phyloP scores from a whole-genome alignment of 2,113 vertebrate genomes.

The Archilochus colubris region DNA sequence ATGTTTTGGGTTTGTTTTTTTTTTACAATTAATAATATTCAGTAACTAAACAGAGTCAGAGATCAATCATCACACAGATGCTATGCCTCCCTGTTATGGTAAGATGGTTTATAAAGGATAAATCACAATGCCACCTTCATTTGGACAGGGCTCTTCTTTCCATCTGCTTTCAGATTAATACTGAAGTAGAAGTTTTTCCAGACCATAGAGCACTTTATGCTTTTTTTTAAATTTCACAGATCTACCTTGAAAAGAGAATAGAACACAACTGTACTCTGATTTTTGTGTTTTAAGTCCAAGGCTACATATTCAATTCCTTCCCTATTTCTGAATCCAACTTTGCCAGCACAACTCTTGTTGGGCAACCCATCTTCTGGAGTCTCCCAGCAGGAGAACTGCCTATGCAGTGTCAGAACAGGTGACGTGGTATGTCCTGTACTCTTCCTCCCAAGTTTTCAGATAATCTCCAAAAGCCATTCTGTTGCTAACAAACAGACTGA shows the following conservation, averaged over 20 bases:
- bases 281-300: background rate
- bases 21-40: background rate
- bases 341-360: background rate
- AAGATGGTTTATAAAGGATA: background rate
- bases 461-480: background rate
- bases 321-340: background rate
- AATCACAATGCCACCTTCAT: background rate
- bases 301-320: background rate
- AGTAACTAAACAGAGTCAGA: background rate
- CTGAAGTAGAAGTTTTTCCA: background rate
- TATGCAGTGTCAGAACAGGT: background rate
- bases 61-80: conserved; percentile 17
- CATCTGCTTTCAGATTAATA: background rate
- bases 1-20: background rate
- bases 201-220: background rate
- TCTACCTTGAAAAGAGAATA: background rate
- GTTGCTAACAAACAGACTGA: conserved; percentile 33
- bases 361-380: background rate
- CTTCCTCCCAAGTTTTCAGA: background rate
- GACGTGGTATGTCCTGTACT: background rate
- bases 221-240: background rate
- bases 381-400: background rate
- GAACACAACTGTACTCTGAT: background rate
- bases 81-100: background rate
- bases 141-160: background rate